phyloP scores from a whole-genome alignment of 2,113 vertebrate species.

The Pteronura brasiliensis region DNA sequence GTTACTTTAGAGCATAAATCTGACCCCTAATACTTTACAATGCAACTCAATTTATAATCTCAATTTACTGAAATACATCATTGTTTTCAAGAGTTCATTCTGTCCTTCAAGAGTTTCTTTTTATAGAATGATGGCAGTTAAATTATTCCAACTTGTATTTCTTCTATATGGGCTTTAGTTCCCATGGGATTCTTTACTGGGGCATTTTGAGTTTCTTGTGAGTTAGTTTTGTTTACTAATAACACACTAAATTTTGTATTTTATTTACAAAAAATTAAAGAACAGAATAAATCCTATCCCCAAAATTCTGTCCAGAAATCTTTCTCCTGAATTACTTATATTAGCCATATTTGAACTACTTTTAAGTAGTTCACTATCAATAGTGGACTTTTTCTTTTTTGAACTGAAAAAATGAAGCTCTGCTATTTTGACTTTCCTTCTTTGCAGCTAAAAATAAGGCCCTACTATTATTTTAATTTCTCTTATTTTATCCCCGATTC shows the following conservation, averaged over 20 bases:
- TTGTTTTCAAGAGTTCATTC: neutral
- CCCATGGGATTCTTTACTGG: neutral
- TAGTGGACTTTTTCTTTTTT: slow-evolving; percentile 4
- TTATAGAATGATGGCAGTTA: neutral
- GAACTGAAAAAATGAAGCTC: neutral
- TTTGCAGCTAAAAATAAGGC: slow-evolving; percentile 16
- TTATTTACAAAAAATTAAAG: slow-evolving; percentile 12
- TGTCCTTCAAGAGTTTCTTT: neutral
- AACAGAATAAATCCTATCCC: neutral
- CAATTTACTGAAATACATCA: neutral
- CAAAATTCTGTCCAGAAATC: neutral
- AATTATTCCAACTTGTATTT: slow-evolving; percentile 6
- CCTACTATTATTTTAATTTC: neutral
- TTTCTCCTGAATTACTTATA: neutral
- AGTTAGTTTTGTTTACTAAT: neutral
- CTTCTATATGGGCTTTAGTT: neutral
- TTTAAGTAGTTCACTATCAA: neutral
- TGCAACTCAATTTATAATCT: neutral
- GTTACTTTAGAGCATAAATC: neutral
- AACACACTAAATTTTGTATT: neutral
- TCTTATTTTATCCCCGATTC: neutral
- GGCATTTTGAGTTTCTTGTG: neutral
- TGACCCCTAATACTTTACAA: neutral
- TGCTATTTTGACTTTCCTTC: neutral
- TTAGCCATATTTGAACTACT: neutral